phyloP scores from a whole-genome alignment of 2,797 vertebrate species.

The Poeciliopsis infans region DNA sequence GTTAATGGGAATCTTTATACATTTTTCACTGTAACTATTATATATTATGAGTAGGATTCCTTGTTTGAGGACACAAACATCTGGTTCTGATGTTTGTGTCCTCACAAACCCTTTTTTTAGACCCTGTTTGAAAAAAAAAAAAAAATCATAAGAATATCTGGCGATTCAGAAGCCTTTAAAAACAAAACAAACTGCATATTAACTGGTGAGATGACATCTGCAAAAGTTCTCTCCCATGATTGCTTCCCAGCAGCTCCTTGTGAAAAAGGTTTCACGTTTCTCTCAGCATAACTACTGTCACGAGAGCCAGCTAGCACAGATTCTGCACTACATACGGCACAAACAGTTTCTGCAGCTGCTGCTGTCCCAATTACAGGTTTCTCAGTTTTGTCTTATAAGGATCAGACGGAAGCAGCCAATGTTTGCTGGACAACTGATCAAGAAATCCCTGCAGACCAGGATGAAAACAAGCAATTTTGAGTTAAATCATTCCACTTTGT shows the following conservation, averaged over 20 bases:
- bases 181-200: slow-evolving; percentile 16
- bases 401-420: not conserved
- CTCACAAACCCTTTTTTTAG: too few relatives aligned
- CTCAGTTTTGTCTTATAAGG: slow-evolving; percentile 33
- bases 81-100: not conserved
- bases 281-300: slow-evolving; percentile 64
- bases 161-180: not conserved
- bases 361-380: slow-evolving; percentile 27
- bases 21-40: not conserved
- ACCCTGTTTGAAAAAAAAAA: not conserved
- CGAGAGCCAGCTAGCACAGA: slow-evolving; percentile 40
- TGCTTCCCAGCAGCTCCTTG: slow-evolving; percentile 58
- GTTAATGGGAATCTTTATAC: not conserved
- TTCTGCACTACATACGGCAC: slow-evolving; percentile 46
- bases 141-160: not conserved
- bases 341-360: slow-evolving; percentile 42
- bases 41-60: not conserved
- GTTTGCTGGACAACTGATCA: not conserved
- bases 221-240: slow-evolving; percentile 40
- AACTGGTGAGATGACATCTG: slow-evolving; percentile 42
- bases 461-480: not conserved
- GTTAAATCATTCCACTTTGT: not conserved
- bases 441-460: not conserved
- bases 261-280: slow-evolving; percentile 67
- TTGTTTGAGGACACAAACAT: not conserved